phyloP scores from a whole-genome alignment of 2,888 invertebrate species.

The Drosophila monieri region DNA sequence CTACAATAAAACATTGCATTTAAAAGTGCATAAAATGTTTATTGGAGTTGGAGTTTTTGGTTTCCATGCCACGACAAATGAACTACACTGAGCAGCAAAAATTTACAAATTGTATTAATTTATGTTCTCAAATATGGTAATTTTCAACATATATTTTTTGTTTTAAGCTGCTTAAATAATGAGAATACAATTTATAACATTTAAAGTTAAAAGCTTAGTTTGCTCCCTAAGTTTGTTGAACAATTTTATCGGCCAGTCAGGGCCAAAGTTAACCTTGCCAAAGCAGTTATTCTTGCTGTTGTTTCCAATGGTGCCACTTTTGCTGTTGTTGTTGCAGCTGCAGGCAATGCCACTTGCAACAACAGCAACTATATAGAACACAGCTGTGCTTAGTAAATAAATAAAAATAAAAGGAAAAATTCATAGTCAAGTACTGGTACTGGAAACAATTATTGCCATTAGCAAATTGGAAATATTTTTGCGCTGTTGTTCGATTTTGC shows the following conservation, averaged over 20 bases:
- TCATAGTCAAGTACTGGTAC: conserved; percentile 61
- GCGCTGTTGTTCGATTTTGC: conserved; percentile 59
- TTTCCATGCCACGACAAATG: conserved; percentile 52
- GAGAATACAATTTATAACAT: no score
- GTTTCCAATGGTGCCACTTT: conserved; percentile 32
- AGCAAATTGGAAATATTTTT: conserved; percentile 67
- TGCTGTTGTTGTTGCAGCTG: conserved; percentile 58
- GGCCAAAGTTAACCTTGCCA: conserved; percentile 58
- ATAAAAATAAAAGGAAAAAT: conserved; percentile 34
- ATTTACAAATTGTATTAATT: neutral
- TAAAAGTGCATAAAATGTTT: conserved; percentile 74
- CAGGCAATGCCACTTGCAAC: conserved; percentile 64
- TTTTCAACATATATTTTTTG: neutral
- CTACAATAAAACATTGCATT: conserved; percentile 59
- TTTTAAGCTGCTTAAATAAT: no score
- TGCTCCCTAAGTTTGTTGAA: conserved; percentile 26
- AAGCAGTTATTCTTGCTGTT: conserved; percentile 42
- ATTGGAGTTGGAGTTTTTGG: conserved; percentile 58
- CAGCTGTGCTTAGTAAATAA: conserved; percentile 59
- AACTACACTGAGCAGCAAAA: conserved; percentile 31
- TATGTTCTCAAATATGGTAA: neutral
- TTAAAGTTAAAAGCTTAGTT: neutral
- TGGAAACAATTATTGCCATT: conserved; percentile 70
- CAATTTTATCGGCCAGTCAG: conserved; percentile 58
- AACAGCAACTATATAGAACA: conserved; percentile 67